These are phyloP conservation scores for Margaritifera margaritifera DNA, from an alignment of 2,888 invertebrate species.

Conservation along the genomic window DNA sequence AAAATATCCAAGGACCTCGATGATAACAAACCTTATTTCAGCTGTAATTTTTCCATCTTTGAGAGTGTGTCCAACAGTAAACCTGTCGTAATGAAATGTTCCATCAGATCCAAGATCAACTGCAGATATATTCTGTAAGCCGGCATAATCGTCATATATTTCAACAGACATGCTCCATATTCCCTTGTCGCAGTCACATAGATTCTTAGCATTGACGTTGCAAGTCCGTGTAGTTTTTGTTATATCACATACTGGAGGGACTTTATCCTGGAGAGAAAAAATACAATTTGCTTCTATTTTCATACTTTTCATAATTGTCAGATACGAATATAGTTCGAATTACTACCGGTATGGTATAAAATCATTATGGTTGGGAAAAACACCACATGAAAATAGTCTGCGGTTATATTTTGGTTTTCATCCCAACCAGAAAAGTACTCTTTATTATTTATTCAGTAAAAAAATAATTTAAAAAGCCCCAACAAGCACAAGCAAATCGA, in stretches of 20 bases:
- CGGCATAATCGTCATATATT: conserved; percentile 19
- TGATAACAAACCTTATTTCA: conserved; percentile 15
- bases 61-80: conserved; percentile 16
- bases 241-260: conserved; percentile 21
- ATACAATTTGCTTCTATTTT: too few species aligned
- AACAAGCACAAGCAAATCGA: too few species aligned
- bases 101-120: conserved; percentile 17
- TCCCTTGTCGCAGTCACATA: conserved; percentile 22
- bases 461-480: too few species aligned
- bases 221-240: conserved; percentile 17
- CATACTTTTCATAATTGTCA: too few species aligned
- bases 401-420: too few species aligned
- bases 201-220: conserved; percentile 17
- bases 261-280: conserved; percentile 8
- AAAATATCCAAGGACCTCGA: too few species aligned
- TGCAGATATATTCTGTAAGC: conserved; percentile 19
- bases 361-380: too few species aligned
- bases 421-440: too few species aligned
- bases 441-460: too few species aligned
- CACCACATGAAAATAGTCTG: too few species aligned
- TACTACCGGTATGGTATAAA: too few species aligned
- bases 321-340: too few species aligned
- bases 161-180: conserved; percentile 25
- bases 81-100: conserved; percentile 8
- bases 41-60: conserved; percentile 17